Evolutionary conservation across 2,113 vertebrate genomes (phyloP), one percentile per base, ranked within the genome.

Genomic region (Himantopus leucocephalus): DNA sequence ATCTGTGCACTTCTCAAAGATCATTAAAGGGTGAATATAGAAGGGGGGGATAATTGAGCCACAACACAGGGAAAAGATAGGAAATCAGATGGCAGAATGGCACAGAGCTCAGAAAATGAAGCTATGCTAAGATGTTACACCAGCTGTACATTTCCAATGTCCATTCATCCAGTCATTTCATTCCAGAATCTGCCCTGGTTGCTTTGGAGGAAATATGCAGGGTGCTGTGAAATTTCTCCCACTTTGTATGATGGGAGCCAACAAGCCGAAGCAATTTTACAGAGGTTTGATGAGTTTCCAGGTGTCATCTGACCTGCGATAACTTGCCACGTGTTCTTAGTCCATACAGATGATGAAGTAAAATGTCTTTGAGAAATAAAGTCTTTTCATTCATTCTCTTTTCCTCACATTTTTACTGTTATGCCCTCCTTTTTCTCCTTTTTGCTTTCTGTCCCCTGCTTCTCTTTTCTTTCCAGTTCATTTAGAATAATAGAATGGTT

Each of bases 1-100:
- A 48, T 50, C 4, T 26, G 0, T 1, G 0, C 2, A 2, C 37
- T 72, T 83, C 35, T 60, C 30, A 68, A 50, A 87, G 56, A 7
- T 17, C 47, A 14, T 29, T 82, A 23, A 53, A 78, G 14, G 14
- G 24, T 47, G 13, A 56, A 27, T 2, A 2, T 50, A 56, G 20
- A 60, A 75, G 35, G 6, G 7, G 7, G 52, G 30, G 6, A 41
- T 41, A n/a, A 50, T 0, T 59, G 43, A 71, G 15, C 12, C 24
- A 19, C 13, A 26, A 12, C 2, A 26, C 29, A 48, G 24, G 37
- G 27, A 71, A 62, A 67, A 83, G 5, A 9, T 4, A 34, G 6
- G 34, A 56, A 60, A 45, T 17, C 5, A 14, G 24, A 23, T 29
- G 32, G 22, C 41, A 79, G 62, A 52, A 67, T 10, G 5, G 11